Evolutionary conservation across 2,113 vertebrate species (phyloP).

Genomic region (Arizona elegans): DNA sequence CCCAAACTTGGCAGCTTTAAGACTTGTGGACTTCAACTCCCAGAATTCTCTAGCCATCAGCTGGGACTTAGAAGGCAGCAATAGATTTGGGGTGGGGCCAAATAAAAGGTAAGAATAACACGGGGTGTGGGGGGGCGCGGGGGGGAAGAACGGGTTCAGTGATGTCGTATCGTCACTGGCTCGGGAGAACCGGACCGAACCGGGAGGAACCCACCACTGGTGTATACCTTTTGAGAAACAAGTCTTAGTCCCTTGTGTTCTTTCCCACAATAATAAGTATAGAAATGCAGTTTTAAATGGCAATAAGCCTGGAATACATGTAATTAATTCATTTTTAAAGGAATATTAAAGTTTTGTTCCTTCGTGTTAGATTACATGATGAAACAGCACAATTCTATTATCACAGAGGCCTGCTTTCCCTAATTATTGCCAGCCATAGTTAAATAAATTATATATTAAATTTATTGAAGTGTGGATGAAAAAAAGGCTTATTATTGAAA

Average conservation of each 20-base stretch:
- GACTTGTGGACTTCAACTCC: no score
- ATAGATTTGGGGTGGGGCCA: no score
- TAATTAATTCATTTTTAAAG: neutral
- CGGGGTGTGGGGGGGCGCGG: no score
- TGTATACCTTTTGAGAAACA: neutral
- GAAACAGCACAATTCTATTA: neutral
- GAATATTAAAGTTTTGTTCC: neutral
- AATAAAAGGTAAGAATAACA: no score
- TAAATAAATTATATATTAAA: neutral
- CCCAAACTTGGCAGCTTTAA: no score
- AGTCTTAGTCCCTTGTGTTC: neutral
- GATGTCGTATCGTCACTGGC: no score
- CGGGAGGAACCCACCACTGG: no score
- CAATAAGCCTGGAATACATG: neutral
- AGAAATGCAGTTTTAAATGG: neutral
- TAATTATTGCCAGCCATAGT: neutral
- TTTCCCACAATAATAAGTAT: neutral
- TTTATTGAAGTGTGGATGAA: neutral
- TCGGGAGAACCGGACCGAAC: no score
- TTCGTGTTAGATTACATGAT: conserved; percentile 6
- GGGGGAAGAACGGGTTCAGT: no score
- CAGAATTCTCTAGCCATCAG: no score
- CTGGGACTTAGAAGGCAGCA: no score
- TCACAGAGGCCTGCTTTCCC: conserved; percentile 1
- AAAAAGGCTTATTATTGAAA: neutral